Conservation (phyloP, 2,113 vertebrate genomes). For the Gorsachius goisagi region DNA sequence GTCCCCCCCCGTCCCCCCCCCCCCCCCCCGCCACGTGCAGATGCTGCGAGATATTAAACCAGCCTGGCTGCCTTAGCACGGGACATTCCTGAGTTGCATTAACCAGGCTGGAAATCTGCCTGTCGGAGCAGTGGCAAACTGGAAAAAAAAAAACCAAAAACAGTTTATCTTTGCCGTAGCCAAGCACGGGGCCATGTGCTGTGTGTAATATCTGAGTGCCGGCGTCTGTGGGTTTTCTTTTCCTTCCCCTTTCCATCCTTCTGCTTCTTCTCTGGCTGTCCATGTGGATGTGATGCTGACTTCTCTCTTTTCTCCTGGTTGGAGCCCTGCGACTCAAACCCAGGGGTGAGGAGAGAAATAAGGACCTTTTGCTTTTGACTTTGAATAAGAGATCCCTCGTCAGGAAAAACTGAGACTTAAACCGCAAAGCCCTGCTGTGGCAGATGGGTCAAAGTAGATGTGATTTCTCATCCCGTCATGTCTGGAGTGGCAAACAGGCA, state of each 20-base stretch:
- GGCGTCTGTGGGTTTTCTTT: not conserved
- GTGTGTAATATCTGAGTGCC: not conserved
- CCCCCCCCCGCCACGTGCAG: not conserved
- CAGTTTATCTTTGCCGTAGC: not conserved
- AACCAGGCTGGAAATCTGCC: conserved; percentile 16
- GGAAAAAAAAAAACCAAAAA: not conserved
- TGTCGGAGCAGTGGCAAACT: not conserved
- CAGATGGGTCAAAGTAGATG: not conserved
- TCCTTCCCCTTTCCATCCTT: not conserved
- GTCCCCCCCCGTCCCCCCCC: too few species aligned
- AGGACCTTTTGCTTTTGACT: not conserved
- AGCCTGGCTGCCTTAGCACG: not conserved
- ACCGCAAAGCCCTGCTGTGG: not conserved
- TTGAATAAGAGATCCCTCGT: not conserved
- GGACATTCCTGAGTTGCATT: conserved; percentile 36
- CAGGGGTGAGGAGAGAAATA: not conserved
- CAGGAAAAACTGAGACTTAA: not conserved
- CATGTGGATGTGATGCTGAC: not conserved
- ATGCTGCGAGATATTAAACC: not conserved
- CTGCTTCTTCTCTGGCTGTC: not conserved
- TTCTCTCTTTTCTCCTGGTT: not conserved
- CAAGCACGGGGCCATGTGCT: not conserved
- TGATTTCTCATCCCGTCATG: not conserved
- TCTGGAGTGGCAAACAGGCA: not conserved
- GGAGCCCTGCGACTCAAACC: not conserved